A percentile compares a stretch with the other conserved stretches of the same genome.
phyloP scores from a whole-genome alignment of 2,797 vertebrate genomes.

The Scolopax bukidnonensis region DNA sequence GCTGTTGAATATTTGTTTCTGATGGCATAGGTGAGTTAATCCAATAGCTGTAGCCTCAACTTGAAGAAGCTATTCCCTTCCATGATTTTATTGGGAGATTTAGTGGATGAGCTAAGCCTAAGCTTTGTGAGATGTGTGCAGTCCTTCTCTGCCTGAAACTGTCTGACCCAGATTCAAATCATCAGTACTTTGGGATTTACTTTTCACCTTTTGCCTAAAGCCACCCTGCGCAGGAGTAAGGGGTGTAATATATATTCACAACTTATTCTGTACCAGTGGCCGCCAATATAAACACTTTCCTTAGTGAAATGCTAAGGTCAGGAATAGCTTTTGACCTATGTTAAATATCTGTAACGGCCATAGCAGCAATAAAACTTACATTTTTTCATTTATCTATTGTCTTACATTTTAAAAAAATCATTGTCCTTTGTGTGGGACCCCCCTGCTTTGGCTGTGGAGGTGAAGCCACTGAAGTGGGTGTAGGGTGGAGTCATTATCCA shows the following conservation, averaged over 20 bases:
- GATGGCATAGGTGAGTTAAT: background rate
- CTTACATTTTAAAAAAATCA: background rate
- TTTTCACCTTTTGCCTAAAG: background rate
- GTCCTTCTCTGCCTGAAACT: background rate
- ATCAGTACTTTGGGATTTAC: background rate
- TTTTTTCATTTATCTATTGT: background rate
- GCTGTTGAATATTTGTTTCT: background rate
- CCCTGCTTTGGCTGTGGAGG: background rate
- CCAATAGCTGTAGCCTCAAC: background rate
- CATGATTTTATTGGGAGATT: background rate
- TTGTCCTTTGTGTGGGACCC: fast-evolving
- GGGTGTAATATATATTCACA: background rate
- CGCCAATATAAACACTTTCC: background rate
- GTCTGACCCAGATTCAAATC: background rate
- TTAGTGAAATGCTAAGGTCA: background rate
- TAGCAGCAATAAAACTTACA: background rate
- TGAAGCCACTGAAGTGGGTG: background rate
- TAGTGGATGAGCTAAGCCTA: background rate
- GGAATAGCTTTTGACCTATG: background rate
- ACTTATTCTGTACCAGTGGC: background rate
- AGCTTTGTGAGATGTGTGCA: background rate
- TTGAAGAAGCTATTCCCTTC: background rate
- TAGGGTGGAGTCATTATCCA: background rate
- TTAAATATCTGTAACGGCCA: background rate
- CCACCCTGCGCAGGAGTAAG: background rate